Base-by-base conservation (phyloP, 2,888 invertebrate species). In the Drosophila demipolita region DNA sequence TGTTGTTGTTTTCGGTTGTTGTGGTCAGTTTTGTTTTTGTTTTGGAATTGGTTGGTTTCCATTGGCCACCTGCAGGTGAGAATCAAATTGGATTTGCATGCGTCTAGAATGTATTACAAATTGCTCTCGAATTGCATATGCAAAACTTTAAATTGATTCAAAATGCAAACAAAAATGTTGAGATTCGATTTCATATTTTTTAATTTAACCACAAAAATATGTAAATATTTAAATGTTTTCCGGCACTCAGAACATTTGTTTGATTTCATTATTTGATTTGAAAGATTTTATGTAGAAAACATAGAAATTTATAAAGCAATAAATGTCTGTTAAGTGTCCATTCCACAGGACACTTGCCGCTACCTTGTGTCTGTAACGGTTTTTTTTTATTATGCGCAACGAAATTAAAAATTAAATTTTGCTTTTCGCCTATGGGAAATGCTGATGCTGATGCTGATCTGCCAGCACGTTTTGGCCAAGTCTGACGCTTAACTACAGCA, bases 351-450 rank as follows among this genome's bases (percentile, higher is more conserved):
- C 33, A 42, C 35, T 49, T 20, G 48, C 23, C 60, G 20, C 58
- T 26, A 3, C 55, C 17, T 20, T 40, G 42, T 52, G 35, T 60
- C 61, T 49, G 62, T 63, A 55, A 64, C 63, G 59, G 58, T 58
- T 75, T 87, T 87, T 87, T 84, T 83, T 75, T 85, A 84, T 89
- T 86, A 83, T 83, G 89, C 84, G 79, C 65, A 81, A 79, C 89
- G 74, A 89, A 89, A 84, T 87, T 89, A 87, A 87, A 85, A 85
- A 85, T 85, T 89, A 87, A 89, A 85, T 75, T 89, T 77, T 50
- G 55, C 79, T 70, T 40, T 70, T 66, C 32, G 73, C 74, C 79
- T 72, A 58, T 73, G 78, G 78, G 78, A 80, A 59, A 71, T 70
- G 66, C 63, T 68, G 73, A 85, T 67, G 65, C 67, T 70, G 75